Evolutionary conservation across 2,888 invertebrate species (phyloP), one percentile per base, ranked within the genome.

Genomic region (Tortricodes alternella): DNA sequence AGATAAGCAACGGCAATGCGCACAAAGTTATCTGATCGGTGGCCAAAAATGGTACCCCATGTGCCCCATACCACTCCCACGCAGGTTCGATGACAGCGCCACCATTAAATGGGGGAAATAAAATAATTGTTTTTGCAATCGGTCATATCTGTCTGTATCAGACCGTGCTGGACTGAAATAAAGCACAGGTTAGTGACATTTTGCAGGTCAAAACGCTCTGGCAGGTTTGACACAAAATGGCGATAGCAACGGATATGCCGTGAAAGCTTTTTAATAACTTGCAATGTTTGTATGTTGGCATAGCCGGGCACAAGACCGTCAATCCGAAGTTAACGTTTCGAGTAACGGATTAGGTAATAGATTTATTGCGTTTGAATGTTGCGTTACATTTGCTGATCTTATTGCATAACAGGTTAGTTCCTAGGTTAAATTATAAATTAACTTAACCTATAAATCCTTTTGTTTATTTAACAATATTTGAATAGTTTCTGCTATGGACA

Each of bases 111-210:
- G n/a, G 55, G 52, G 57, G 55, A 60, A 57, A 56, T 32, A 53
- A 50, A 41, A 34, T 50, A 16, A 48, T 58, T 59, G 44, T 58
- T 62, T 53, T 50, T 46, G 46, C 51, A 71, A 75, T 74, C 72
- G 68, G 71, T 68, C 69, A 70, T 53, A 71, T 73, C 24, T 46
- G 51, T 44, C 21, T 16, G 16, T 29, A 53, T 46, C 46, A n/a
- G 38, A 43, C 23, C 50, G 23, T 15, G 32, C n/a, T 52, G 62
- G 51, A 60, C 60, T 16, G 21, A n/a, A 13, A 35, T 39, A 32
- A 46, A 48, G 34, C 38, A 0, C 49, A 32, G 44, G 53, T 58
- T 53, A 53, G 32, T 58, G 58, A 53, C 53, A 34, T 37, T 35
- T 19, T 41, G 29, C 41, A 24, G 23, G 29, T 23, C 15, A 24